Conservation (phyloP, 2,113 vertebrate species). For the Cromileptes altivelis region DNA sequence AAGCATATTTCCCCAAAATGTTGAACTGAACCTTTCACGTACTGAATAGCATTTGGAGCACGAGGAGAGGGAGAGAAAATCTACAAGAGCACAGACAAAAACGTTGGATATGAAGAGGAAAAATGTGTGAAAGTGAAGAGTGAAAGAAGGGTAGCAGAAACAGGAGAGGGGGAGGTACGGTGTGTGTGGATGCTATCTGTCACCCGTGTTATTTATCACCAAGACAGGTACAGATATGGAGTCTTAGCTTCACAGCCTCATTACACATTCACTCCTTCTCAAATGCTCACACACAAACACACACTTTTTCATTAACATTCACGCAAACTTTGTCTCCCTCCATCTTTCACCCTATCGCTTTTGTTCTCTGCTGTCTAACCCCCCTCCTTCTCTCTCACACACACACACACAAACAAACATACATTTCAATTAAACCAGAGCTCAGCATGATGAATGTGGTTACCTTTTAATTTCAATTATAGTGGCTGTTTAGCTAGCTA, state of each 20-base stretch:
- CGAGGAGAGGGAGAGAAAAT: neutral
- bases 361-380: conserved; percentile 15
- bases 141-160: conserved; percentile 7
- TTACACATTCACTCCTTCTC: conserved; percentile 72
- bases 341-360: conserved; percentile 45
- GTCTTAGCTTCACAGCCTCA: conserved; percentile 68
- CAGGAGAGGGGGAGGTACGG: neutral
- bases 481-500: conserved; percentile 69
- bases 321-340: conserved; percentile 52
- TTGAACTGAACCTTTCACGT: neutral
- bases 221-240: conserved; percentile 79
- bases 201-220: conserved; percentile 78
- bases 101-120: neutral
- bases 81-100: neutral
- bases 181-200: conserved; percentile 57
- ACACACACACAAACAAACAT: conserved; percentile 67
- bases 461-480: conserved; percentile 86
- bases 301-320: conserved; percentile 48
- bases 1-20: neutral
- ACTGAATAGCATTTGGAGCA: neutral
- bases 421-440: conserved; percentile 80
- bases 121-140: conserved; percentile 10
- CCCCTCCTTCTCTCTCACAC: neutral
- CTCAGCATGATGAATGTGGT: conserved; percentile 83
- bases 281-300: conserved; percentile 35